Percentiles rank a stretch among this genome's conserved stretches.
phyloP scores from a whole-genome alignment of 2,888 invertebrate species.

The Eulithis prunata region DNA sequence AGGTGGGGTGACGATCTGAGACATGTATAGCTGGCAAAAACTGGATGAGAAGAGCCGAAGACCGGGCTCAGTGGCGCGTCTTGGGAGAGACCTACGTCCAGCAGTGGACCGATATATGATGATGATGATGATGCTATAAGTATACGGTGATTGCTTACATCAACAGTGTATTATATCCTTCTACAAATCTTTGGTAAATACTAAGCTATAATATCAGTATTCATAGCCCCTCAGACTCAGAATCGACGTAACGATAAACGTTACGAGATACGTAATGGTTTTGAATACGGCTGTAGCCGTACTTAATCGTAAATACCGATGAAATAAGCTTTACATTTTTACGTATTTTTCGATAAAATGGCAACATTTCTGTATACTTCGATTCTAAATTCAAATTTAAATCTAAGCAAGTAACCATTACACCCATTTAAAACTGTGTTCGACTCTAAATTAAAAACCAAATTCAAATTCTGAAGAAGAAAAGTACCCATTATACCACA shows the following conservation, averaged over 20 bases:
- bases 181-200: constrained; percentile 2
- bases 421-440: no score
- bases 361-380: no score
- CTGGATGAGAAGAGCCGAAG: no score
- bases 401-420: no score
- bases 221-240: constrained; percentile 1
- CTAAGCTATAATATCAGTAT: constrained; percentile 2
- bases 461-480: not conserved
- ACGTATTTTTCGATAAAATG: not conserved
- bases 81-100: no score
- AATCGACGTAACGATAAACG: not conserved
- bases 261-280: not conserved
- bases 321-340: constrained; percentile 11
- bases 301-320: constrained; percentile 10
- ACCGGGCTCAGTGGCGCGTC: no score
- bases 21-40: no score
- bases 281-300: not conserved
- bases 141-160: not conserved
- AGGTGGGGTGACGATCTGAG: no score
- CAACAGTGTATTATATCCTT: not conserved
- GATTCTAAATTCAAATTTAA: no score
- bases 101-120: no score
- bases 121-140: no score
- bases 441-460: not conserved
- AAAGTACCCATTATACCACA: constrained; percentile 16